phyloP scores from a whole-genome alignment of 2,888 invertebrate genomes.

The Melanargia galathea region DNA sequence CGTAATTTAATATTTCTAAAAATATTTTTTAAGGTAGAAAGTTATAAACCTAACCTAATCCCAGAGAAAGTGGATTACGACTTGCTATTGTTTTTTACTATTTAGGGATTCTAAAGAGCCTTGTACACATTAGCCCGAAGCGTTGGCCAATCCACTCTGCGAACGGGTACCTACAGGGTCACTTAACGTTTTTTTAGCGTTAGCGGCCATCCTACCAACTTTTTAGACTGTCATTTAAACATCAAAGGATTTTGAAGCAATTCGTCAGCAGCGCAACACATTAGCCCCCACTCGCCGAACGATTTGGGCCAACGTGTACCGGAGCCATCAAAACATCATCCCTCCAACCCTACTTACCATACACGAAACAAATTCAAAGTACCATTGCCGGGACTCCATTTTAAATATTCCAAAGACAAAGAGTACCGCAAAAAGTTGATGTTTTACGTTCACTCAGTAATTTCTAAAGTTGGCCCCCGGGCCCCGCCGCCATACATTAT shows the following conservation, averaged over 20 bases:
- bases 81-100: too few species aligned
- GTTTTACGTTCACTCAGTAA: slow-evolving; percentile 31
- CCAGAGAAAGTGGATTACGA: too few species aligned
- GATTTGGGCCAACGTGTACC: not conserved
- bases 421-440: slow-evolving; percentile 20
- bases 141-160: too few species aligned
- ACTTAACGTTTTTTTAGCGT: too few species aligned
- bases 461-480: slow-evolving; percentile 28
- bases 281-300: not conserved
- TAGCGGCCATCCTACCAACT: too few species aligned
- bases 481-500: slow-evolving; percentile 65
- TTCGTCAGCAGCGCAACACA: not conserved
- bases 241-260: not conserved
- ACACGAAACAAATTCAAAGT: slow-evolving; percentile 6
- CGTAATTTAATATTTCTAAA: not conserved
- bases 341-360: slow-evolving; percentile 14
- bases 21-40: not conserved
- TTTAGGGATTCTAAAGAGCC: too few species aligned
- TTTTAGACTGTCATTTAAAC: not conserved
- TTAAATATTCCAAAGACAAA: slow-evolving; percentile 20
- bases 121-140: too few species aligned
- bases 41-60: too few species aligned
- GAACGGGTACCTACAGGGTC: too few species aligned
- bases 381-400: not conserved
- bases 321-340: not conserved